These are phyloP conservation scores for Oeneis ivallda DNA, from an alignment of 2,888 invertebrate genomes.

Conservation along the genomic window DNA sequence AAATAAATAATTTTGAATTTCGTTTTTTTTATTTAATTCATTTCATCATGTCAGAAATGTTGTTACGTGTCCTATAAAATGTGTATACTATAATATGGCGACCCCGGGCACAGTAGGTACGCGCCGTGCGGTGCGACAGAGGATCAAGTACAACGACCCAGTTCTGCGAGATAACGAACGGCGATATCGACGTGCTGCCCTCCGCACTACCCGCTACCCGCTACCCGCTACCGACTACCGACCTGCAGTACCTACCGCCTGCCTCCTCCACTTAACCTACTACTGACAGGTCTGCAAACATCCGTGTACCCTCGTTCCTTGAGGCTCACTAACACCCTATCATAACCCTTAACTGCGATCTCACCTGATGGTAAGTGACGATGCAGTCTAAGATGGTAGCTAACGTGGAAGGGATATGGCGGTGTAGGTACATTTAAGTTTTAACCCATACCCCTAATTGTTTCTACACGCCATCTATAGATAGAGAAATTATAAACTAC, in stretches of 20 bases:
- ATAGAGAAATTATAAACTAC: no score
- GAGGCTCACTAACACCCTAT: no score
- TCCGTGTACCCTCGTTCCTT: not conserved
- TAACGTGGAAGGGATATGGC: no score
- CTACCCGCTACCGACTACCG: not conserved
- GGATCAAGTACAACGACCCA: slow-evolving; percentile 64
- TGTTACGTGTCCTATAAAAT: not conserved
- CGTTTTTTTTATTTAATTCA: no score
- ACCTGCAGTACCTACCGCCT: not conserved
- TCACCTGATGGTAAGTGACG: no score
- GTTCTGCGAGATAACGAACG: slow-evolving; percentile 47
- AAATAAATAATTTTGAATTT: no score
- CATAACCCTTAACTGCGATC: no score
- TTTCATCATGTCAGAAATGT: no score
- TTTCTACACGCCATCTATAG: no score
- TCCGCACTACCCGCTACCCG: not conserved
- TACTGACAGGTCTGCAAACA: not conserved
- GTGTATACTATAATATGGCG: not conserved
- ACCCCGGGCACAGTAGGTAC: slow-evolving; percentile 18
- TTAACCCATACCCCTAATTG: no score
- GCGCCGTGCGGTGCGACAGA: slow-evolving; percentile 31
- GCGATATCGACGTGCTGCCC: slow-evolving; percentile 59
- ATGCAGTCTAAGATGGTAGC: no score
- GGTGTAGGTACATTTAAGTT: no score
- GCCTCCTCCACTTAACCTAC: not conserved